Percentiles rank a stretch among this genome's conserved stretches.
phyloP scores from a whole-genome alignment of 2,113 vertebrate species.

The Corydoras maculifer region DNA sequence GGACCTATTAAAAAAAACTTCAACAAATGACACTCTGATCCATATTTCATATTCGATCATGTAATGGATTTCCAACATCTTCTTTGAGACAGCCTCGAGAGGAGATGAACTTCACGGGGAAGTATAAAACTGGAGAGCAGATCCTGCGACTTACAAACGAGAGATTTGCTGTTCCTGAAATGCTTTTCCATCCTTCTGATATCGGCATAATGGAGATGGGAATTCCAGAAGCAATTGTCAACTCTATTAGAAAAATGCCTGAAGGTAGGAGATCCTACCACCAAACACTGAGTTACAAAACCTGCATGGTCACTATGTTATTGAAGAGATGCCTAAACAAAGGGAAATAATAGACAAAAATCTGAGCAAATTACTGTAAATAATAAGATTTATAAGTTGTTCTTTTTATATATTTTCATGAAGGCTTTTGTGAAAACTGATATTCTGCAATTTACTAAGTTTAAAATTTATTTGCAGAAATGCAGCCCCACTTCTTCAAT shows the following conservation, averaged over 20 bases:
- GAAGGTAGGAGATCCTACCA: constrained; percentile 67
- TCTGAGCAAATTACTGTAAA: too few relatives aligned
- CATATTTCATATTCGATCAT: too few relatives aligned
- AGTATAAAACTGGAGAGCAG: constrained; percentile 94
- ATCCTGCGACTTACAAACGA: constrained; percentile 89
- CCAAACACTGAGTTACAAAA: too few relatives aligned
- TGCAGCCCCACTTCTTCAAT: constrained; percentile 97
- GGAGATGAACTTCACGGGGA: constrained; percentile 92
- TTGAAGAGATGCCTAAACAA: too few relatives aligned
- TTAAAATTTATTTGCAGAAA: constrained; percentile 67
- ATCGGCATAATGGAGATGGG: constrained; percentile 98
- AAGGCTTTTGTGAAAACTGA: too few relatives aligned
- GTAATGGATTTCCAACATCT: not conserved
- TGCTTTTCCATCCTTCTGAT: constrained; percentile 91
- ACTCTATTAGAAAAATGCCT: constrained; percentile 86
- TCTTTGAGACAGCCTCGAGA: constrained; percentile 73
- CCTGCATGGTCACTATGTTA: too few relatives aligned
- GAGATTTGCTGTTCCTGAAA: constrained; percentile 95
- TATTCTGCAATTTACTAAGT: too few relatives aligned
- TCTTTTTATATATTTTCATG: too few relatives aligned
- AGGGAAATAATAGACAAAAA: too few relatives aligned
- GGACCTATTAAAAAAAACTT: too few relatives aligned
- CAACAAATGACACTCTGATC: too few relatives aligned
- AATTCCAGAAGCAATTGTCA: constrained; percentile 88
- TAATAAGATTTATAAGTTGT: too few relatives aligned